A percentile compares a stretch with the other conserved stretches of the same genome.
Evolutionary conservation across 2,113 vertebrate species (phyloP).

Genomic region (Boulengeromyrus knoepffleri): DNA sequence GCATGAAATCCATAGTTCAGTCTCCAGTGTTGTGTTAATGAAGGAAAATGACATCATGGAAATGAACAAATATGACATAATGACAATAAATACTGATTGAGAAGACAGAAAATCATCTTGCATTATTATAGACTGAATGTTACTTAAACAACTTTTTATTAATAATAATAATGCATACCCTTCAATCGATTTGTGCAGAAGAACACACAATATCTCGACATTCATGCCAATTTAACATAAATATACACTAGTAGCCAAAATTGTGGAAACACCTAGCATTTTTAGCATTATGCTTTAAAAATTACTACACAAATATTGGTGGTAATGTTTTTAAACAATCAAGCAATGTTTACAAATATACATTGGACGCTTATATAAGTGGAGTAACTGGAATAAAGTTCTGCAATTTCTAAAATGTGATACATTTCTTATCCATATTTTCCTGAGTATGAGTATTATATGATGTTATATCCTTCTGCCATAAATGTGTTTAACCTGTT

Average conservation of each 20-base stretch:
- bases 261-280: too few relatives aligned
- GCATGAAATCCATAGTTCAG: neutral
- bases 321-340: too few relatives aligned
- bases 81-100: neutral
- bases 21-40: neutral
- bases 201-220: neutral
- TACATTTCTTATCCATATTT: too few relatives aligned
- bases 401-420: too few relatives aligned
- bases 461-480: too few relatives aligned
- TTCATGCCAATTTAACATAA: neutral
- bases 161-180: neutral
- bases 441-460: neutral
- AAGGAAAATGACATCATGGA: neutral
- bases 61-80: neutral
- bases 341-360: too few relatives aligned
- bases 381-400: too few relatives aligned
- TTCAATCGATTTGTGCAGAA: neutral
- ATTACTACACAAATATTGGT: too few relatives aligned
- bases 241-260: neutral
- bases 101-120: neutral
- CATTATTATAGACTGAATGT: neutral
- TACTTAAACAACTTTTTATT: neutral
- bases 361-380: too few relatives aligned
- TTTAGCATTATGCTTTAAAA: too few relatives aligned
- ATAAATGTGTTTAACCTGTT: too few relatives aligned